Evolutionary conservation across 2,888 invertebrate genomes (phyloP), one percentile per base, ranked within the genome.

Genomic region (Drosophila formosana): DNA sequence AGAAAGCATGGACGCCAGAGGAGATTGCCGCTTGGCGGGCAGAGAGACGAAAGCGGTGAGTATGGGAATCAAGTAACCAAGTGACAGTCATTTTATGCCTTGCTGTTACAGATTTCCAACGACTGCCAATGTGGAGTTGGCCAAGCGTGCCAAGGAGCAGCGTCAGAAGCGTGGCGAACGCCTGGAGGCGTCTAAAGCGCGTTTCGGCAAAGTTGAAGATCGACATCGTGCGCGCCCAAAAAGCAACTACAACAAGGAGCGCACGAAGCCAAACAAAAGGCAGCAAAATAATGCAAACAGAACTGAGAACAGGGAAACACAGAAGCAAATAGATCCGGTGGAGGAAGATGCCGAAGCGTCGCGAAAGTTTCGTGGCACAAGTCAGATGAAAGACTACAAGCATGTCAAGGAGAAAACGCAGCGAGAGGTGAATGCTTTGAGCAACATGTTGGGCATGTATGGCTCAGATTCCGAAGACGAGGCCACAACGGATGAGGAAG

Each of bases 21-120:
- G 97, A 97, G 76, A 95, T 98, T 66, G 93, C 95, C 34, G 96
- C 96, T 91, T 98, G 98, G 98, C 94, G 95, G 75, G 95, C 94
- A 55, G 97, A 98, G 85, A 93, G 98, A 52, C 96, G 95, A 90
- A 95, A 94, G 92, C 95, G 94, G 83, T 90, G 13, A 26, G 37
- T 53, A 8, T 13, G 25, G 0, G 6, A 0, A 26, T 46, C 5
- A 7, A 7, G 2, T 13, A 2, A 30, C 2, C 18, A 18, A 18
- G 18, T 18, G 7, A 1, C 3, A 23, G 1, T 37, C 1, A 3
- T 0, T 8, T 8, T 11, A n/a, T n/a, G 5, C 11, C n/a, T 37
- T n/a, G 4, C 5, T 0, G 0, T 60, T 50, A 1, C 5, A 89
- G 89, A 65, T 97, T 95, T 92, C 97, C 97, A 0, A 96, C 96